A percentile compares a stretch with the other conserved stretches of the same genome.
phyloP scores from a whole-genome alignment of 2,113 vertebrate species.

The Oxyura jamaicensis region DNA sequence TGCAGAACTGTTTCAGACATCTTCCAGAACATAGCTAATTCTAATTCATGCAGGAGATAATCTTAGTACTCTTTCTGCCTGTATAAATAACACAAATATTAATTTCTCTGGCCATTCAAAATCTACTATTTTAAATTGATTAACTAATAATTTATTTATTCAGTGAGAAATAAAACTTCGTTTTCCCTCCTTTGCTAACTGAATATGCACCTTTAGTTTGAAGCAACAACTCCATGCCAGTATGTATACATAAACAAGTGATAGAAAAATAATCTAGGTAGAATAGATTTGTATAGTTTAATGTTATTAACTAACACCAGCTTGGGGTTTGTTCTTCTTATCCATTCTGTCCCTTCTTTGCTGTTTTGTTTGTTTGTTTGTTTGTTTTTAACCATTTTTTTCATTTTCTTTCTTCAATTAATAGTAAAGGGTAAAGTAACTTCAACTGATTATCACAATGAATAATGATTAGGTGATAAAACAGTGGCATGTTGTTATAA shows the following conservation, averaged over 20 bases:
- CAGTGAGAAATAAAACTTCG: background rate
- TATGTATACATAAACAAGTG: background rate
- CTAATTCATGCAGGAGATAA: background rate
- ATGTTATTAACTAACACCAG: background rate
- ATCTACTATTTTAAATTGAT: background rate
- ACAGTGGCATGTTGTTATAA: background rate
- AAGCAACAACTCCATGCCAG: accelerated
- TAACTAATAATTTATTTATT: background rate
- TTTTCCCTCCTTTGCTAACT: background rate
- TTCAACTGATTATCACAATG: background rate
- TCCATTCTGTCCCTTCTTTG: background rate
- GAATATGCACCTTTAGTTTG: background rate
- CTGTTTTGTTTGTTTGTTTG: background rate
- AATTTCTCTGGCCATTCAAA: background rate
- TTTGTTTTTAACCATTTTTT: background rate
- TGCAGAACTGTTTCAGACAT: background rate
- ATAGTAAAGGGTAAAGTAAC: background rate
- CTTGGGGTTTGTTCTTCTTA: background rate
- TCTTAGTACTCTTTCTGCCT: background rate
- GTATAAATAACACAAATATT: accelerated
- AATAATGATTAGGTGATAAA: background rate
- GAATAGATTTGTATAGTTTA: background rate
- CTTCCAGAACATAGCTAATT: background rate
- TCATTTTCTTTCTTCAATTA: background rate
- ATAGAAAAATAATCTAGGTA: background rate